Percentiles rank a stretch among this genome's conserved stretches.
Evolutionary conservation across 2,888 invertebrate species (phyloP).

Genomic region (Dynastes tityus): DNA sequence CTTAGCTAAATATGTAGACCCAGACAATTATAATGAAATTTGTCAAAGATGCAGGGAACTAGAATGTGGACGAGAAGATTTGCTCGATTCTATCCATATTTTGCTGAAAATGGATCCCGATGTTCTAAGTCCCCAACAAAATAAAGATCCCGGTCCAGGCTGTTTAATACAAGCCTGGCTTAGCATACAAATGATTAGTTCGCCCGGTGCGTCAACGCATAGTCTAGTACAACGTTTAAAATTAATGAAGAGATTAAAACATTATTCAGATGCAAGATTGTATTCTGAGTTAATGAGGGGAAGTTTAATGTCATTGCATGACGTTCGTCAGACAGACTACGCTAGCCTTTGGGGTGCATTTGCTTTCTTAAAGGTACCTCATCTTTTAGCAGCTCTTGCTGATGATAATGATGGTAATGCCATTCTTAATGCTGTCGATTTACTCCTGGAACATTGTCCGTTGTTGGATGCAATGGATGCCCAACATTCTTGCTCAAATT

Average conservation of each 20-base stretch:
- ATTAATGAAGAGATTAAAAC: slow-evolving; percentile 89
- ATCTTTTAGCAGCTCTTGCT: slow-evolving; percentile 75
- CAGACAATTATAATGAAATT: slow-evolving; percentile 76
- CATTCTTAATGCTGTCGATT: slow-evolving; percentile 81
- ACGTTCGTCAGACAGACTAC: slow-evolving; percentile 86
- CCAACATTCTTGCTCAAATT: slow-evolving; percentile 89
- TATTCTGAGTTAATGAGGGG: slow-evolving; percentile 93
- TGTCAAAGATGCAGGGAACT: slow-evolving; percentile 54
- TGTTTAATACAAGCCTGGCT: slow-evolving; percentile 86
- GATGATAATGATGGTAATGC: slow-evolving; percentile 55
- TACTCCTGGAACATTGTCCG: slow-evolving; percentile 87
- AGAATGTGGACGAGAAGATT: slow-evolving; percentile 66
- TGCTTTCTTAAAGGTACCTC: slow-evolving; percentile 92
- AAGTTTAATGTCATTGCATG: slow-evolving; percentile 91
- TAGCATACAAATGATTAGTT: slow-evolving; percentile 87
- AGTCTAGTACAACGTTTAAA: slow-evolving; percentile 87
- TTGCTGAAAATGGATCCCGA: slow-evolving; percentile 78
- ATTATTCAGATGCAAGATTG: slow-evolving; percentile 84
- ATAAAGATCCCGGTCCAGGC: slow-evolving; percentile 78
- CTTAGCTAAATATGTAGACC: slow-evolving; percentile 86
- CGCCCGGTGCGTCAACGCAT: slow-evolving; percentile 88
- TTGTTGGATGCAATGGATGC: slow-evolving; percentile 92
- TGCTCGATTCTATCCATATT: slow-evolving; percentile 77
- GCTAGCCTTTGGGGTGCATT: slow-evolving; percentile 96
- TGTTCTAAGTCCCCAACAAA: slow-evolving; percentile 74